Conservation (phyloP, 2,113 vertebrate species). For the Ovis aries region DNA sequence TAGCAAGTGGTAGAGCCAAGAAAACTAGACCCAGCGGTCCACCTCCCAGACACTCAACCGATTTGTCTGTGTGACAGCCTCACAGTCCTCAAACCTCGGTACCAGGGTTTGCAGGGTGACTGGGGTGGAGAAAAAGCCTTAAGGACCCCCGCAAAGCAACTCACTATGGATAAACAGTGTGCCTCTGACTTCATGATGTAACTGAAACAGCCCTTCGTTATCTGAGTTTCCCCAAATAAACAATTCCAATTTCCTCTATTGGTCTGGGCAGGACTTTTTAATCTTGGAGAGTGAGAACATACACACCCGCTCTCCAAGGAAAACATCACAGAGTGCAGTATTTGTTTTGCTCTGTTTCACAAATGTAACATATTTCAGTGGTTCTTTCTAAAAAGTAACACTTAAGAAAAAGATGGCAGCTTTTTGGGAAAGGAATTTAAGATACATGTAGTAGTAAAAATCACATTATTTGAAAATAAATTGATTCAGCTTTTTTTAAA, state of each 20-base stretch:
- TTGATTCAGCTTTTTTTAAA: background rate
- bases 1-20: background rate
- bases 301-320: slow-evolving; percentile 60
- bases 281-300: slow-evolving; percentile 1
- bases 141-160: background rate
- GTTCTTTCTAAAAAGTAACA: slow-evolving; percentile 12
- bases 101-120: background rate
- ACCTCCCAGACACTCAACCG: background rate
- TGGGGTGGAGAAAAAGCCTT: background rate
- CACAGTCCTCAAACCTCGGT: background rate
- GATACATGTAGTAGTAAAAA: background rate
- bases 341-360: slow-evolving; percentile 60
- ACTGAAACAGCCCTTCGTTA: background rate
- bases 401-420: background rate
- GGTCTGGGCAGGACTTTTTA: slow-evolving; percentile 33
- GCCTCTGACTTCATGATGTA: background rate
- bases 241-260: slow-evolving; percentile 24
- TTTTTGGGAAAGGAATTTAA: slow-evolving; percentile 33
- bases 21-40: background rate
- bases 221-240: slow-evolving; percentile 27
- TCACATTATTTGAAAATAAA: slow-evolving; percentile 7
- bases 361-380: slow-evolving; percentile 18
- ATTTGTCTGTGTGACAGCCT: background rate
- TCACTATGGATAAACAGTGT: background rate
- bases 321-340: slow-evolving; percentile 38